Percentiles rank a stretch among this genome's conserved stretches.
These are phyloP conservation scores for Candidula unifasciata DNA, from an alignment of 2,888 invertebrate species.

Conservation along the genomic window DNA sequence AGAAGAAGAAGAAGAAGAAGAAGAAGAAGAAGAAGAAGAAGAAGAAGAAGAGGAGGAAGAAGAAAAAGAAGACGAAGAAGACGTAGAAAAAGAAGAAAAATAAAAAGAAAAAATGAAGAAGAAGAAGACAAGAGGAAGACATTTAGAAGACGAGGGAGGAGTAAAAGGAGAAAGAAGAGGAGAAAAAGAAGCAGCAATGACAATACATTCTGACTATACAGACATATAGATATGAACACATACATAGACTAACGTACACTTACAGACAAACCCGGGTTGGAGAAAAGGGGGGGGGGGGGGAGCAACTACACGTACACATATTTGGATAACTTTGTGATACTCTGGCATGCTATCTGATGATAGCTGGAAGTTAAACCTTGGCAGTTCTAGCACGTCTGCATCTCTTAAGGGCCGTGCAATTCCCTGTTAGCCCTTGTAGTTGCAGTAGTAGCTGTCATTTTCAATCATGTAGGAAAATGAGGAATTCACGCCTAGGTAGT, in stretches of 20 bases:
- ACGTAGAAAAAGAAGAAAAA: conserved; percentile 1
- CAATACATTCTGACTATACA: no score
- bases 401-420: neutral
- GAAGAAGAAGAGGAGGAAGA: neutral
- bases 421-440: neutral
- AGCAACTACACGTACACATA: no score
- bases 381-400: neutral
- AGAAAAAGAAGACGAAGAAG: neutral
- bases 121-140: no score
- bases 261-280: no score
- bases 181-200: no score
- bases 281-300: no score
- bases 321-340: neutral
- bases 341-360: neutral
- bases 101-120: neutral
- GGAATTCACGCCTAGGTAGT: conserved; percentile 6
- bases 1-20: conserved; percentile 18
- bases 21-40: neutral
- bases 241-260: no score
- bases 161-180: no score
- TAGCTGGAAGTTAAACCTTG: neutral
- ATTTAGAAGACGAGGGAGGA: no score
- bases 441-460: neutral
- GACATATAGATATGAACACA: neutral
- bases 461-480: conserved; percentile 28